Percentiles rank a stretch among this genome's conserved stretches.
Evolutionary conservation across 2,888 invertebrate species (phyloP).

Genomic region (Gisinianus flammeolus): DNA sequence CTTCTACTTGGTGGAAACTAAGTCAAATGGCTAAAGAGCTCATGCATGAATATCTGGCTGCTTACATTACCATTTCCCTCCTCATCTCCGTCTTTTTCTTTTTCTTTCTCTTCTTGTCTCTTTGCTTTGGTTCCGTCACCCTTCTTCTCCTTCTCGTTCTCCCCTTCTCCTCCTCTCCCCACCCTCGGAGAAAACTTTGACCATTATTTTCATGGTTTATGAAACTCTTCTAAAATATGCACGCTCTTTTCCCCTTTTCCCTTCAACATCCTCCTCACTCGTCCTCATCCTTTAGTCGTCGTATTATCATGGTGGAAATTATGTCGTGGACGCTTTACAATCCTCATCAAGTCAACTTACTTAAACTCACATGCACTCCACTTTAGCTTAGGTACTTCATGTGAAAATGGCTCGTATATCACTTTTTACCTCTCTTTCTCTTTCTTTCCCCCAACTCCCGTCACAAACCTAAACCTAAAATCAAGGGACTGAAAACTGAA

Average conservation of each 20-base stretch:
- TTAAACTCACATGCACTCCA: conserved; percentile 1
- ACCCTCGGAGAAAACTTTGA: conserved; percentile 39
- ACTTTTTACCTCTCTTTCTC: not conserved
- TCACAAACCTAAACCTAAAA: not conserved
- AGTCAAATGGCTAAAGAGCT: conserved; percentile 43
- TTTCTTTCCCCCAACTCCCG: not conserved
- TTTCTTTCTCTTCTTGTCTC: conserved; percentile 15
- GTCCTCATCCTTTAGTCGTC: not conserved
- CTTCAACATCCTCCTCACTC: not conserved
- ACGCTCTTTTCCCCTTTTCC: not conserved
- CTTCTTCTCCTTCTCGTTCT: no score
- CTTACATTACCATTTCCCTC: conserved; percentile 25
- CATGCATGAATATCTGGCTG: conserved; percentile 42
- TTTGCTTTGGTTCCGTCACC: not conserved
- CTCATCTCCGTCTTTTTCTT: no score
- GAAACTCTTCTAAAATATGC: conserved; percentile 38
- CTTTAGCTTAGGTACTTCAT: not conserved
- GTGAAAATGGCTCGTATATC: conserved; percentile 27
- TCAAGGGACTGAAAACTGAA: not conserved
- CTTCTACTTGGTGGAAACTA: conserved; percentile 14
- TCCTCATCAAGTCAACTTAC: conserved; percentile 33
- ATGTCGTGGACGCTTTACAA: conserved; percentile 23
- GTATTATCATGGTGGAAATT: conserved; percentile 30
- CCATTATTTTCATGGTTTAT: conserved; percentile 50
- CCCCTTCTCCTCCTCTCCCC: conserved; percentile 15